Evolutionary conservation across 2,113 vertebrate genomes (phyloP), one percentile per base, ranked within the genome.

Genomic region (Nerophis lumbriciformis): DNA sequence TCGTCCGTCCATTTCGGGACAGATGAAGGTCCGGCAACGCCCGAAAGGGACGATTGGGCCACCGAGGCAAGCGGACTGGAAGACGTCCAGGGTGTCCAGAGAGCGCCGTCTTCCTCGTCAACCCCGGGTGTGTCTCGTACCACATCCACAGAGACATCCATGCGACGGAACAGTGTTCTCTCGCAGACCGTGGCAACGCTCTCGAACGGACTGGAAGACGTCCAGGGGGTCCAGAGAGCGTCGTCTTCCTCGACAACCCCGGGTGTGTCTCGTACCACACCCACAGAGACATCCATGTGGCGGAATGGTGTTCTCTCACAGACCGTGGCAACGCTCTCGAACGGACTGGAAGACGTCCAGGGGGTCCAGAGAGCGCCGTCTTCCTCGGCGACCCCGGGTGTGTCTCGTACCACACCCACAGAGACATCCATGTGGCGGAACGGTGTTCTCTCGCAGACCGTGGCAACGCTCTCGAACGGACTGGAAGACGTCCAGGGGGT

Each of bases 391-490:
- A 91, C 87, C 83, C 89, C 91, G 63, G 87, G 88, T 80, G 38
- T 63, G 61, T 63, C 59, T 48, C 56, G 45, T 39, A 64, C 64
- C 50, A 58, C 71, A 1, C 58, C 78, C 39, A 73, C 74, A 8
- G 71, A 87, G 51, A 47, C 88, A 78, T 78, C 89, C 67, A 84
- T 83, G 73, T 78, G 87, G 76, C 78, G 80, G 83, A 78, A 68
- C 81, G 68, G 84, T 65, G 83, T 90, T 78, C 85, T 92, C 68
- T 87, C 83, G 79, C 92, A 93, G 90, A 93, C 94, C 79, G 28
- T 28, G 28, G 2, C 28, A 28, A 28, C 28, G 28, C 2, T 28
- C 2, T 28, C 15, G 77, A 8, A 47, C 75, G 59, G 66, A 72
- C 66, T 77, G 77, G 59, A 85, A 63, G 77, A 78, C 47, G 68